Base-by-base conservation (phyloP, 2,797 vertebrate genomes). In the Pachyuromys duprasi region DNA sequence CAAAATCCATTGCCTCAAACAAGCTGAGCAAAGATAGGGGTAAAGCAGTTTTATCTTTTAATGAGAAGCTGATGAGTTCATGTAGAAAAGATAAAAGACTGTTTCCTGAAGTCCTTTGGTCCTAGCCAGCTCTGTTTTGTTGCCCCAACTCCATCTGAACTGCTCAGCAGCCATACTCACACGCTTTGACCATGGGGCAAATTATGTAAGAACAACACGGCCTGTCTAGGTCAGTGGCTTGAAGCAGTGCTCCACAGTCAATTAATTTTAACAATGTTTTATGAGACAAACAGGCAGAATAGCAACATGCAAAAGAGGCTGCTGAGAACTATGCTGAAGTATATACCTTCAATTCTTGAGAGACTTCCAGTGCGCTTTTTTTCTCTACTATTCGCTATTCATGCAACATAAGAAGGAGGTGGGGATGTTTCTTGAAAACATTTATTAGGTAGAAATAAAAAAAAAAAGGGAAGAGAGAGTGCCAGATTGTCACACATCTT, bases 251-350 rank as follows among this genome's bases (percentile, higher is more conserved):
- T 81, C 88, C 45, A 81, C 24, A 90, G 60, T 72, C 67, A 86
- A 90, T 88, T 90, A 92, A 95, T 89, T 90, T 93, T 82, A 83
- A 42, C 36, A 87, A 31, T 1, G 57, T 89, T 86, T 70, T 86
- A 57, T 82, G 81, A 78, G 65, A 62, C 65, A 91, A 5, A 0
- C 13, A 63, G 31, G 57, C 84, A 92, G 65, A 83, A 33, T 72
- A 82, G 75, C 81, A 17, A 24, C 65, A 74, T 22, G 6, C 28
- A 88, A 3, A 55, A 91, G 31, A 95, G 2, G 4, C 8, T 18
- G n/a, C 24, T 79, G 22, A 36, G 69, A 8, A 94, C 75, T 1
- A 26, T 53, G 81, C 33, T 62, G 39, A 81, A 90, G 81, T 95
- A 76, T 22, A 49, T 1, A 49, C 49, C 17, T 57, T 17, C 24